Evolutionary conservation across 2,888 invertebrate species (phyloP).

Genomic region (Chymomyza procnemis): DNA sequence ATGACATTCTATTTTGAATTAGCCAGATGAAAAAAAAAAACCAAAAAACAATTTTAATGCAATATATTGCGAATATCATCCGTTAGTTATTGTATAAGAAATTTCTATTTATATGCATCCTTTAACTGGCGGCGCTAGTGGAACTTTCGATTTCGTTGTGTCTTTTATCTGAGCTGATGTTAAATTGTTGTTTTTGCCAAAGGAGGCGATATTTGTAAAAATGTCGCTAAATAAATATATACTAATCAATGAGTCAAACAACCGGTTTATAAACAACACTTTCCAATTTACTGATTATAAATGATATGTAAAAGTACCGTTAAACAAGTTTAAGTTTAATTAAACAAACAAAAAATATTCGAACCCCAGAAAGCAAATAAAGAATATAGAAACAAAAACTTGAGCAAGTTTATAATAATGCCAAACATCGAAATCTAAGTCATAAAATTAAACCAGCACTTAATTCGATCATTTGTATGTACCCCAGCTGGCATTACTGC

Average conservation of each 20-base stretch:
- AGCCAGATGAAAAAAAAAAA: too few species aligned
- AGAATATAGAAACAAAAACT: conserved; percentile 2
- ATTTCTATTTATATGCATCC: too few species aligned
- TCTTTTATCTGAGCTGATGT: too few species aligned
- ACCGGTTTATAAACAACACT: conserved; percentile 15
- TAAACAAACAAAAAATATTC: background rate
- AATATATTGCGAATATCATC: too few species aligned
- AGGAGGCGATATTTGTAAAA: background rate
- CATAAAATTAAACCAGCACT: background rate
- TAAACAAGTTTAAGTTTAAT: conserved; percentile 1
- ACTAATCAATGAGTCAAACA: background rate
- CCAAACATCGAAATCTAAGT: conserved; percentile 8
- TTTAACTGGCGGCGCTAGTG: too few species aligned
- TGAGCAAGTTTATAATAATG: conserved; percentile 14
- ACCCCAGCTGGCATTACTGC: background rate
- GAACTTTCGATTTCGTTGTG: too few species aligned
- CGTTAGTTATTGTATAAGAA: too few species aligned
- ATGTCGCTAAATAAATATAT: background rate
- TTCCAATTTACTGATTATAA: conserved; percentile 9
- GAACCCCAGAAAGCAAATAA: background rate
- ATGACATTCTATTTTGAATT: conserved; percentile 14
- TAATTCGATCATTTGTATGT: background rate
- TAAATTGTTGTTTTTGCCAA: too few species aligned
- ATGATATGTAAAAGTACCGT: conserved; percentile 1
- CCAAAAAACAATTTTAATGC: too few species aligned